Conservation (phyloP, 2,888 invertebrate genomes). For the Campoplex capitator region DNA sequence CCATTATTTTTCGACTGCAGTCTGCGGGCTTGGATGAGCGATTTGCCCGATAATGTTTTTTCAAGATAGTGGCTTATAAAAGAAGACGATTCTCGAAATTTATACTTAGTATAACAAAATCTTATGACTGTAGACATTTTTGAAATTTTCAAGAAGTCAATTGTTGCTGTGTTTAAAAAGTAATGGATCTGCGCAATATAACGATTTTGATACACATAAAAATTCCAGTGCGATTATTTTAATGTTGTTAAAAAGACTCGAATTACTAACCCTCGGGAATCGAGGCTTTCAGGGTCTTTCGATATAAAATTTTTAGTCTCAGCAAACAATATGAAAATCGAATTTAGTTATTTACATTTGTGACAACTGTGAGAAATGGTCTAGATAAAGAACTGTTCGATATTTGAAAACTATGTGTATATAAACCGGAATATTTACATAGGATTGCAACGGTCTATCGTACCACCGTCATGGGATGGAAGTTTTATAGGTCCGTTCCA, state of each 20-base stretch:
- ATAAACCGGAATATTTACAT: background rate
- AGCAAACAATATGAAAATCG: background rate
- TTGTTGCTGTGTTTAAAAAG: too few species aligned
- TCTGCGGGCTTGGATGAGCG: too few species aligned
- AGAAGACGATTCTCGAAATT: too few species aligned
- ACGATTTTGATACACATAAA: background rate
- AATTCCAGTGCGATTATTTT: background rate
- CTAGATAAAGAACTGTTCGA: background rate
- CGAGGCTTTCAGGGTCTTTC: background rate
- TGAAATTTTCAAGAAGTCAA: too few species aligned
- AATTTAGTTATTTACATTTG: background rate
- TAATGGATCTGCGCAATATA: background rate
- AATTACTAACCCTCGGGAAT: background rate
- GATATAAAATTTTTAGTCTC: background rate
- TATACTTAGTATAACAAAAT: too few species aligned
- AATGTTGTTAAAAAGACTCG: background rate
- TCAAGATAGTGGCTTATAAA: too few species aligned
- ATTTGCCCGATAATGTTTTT: too few species aligned
- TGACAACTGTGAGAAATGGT: conserved; percentile 14
- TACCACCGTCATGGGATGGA: background rate
- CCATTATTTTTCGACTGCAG: too few species aligned
- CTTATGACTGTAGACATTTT: too few species aligned
- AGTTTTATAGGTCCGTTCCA: background rate
- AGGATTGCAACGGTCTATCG: background rate
- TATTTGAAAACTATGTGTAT: background rate